Conservation (phyloP, 2,888 invertebrate species). For the Phyllotreta cruciferae region DNA sequence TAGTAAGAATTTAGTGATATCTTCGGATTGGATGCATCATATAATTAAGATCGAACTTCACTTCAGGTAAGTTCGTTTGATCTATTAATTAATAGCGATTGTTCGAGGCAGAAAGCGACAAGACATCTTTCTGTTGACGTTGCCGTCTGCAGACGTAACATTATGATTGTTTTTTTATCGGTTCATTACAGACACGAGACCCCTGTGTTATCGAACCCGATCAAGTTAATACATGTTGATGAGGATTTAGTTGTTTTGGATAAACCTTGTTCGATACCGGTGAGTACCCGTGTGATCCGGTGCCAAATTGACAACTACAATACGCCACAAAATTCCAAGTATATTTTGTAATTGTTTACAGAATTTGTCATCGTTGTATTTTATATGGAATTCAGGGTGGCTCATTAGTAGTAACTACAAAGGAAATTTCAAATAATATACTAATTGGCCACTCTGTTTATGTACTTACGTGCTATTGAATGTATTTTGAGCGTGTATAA, state of each 20-base stretch:
- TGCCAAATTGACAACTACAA: constrained; percentile 1
- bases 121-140: constrained; percentile 28
- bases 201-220: constrained; percentile 80
- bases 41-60: too few relatives aligned
- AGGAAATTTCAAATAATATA: not conserved
- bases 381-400: too few relatives aligned
- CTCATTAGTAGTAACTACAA: not conserved
- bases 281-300: constrained; percentile 64
- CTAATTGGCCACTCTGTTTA: not conserved
- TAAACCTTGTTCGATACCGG: constrained; percentile 89
- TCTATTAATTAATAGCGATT: too few relatives aligned
- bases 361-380: too few relatives aligned
- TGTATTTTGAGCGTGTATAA: too few relatives aligned
- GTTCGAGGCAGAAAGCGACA: constrained; percentile 17
- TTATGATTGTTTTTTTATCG: constrained; percentile 42
- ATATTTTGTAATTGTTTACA: not conserved
- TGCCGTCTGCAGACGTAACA: constrained; percentile 21
- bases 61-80: too few relatives aligned
- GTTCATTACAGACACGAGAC: constrained; percentile 79
- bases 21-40: too few relatives aligned
- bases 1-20: too few relatives aligned
- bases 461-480: too few relatives aligned
- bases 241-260: constrained; percentile 87
- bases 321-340: not conserved
- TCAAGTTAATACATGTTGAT: constrained; percentile 83